A percentile compares a stretch with the other conserved stretches of the same genome.
Evolutionary conservation across 2,888 invertebrate species (phyloP).

Genomic region (Thereva unica): DNA sequence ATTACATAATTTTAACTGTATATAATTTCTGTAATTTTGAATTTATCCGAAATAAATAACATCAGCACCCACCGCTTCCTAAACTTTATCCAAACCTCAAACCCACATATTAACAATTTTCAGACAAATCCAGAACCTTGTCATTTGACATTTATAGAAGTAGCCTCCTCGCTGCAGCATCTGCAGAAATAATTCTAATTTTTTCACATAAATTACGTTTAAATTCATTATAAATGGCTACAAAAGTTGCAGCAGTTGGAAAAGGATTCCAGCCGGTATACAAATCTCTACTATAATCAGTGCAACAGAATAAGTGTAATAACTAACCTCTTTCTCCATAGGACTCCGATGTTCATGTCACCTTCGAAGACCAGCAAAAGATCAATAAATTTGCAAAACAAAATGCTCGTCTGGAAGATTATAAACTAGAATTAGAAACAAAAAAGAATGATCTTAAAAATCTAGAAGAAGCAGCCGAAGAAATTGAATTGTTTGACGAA

Average conservation of each 20-base stretch:
- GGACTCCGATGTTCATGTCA: slow-evolving; percentile 91
- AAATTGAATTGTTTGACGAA: slow-evolving; percentile 79
- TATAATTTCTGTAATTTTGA: too few species aligned
- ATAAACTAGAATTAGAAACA: slow-evolving; percentile 81
- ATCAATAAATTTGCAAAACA: slow-evolving; percentile 95
- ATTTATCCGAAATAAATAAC: too few species aligned
- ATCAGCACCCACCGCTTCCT: too few species aligned
- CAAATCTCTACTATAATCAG: neutral
- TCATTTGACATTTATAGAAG: too few species aligned
- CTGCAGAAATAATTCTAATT: too few species aligned
- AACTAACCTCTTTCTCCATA: slow-evolving; percentile 38
- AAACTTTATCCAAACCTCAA: too few species aligned
- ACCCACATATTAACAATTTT: neutral
- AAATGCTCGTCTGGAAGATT: slow-evolving; percentile 89
- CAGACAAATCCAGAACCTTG: neutral
- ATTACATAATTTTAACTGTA: too few species aligned
- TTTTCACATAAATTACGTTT: neutral
- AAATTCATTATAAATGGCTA: slow-evolving; percentile 49
- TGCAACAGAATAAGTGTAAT: neutral
- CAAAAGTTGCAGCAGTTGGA: slow-evolving; percentile 58
- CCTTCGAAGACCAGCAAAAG: slow-evolving; percentile 94
- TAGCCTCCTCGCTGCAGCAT: too few species aligned
- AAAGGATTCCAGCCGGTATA: slow-evolving; percentile 74
- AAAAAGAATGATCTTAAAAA: slow-evolving; percentile 91
- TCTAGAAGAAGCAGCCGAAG: slow-evolving; percentile 89